A percentile compares a stretch with the other conserved stretches of the same genome.
Evolutionary conservation across 2,113 vertebrate genomes (phyloP).

Genomic region (Mus spicilegus): DNA sequence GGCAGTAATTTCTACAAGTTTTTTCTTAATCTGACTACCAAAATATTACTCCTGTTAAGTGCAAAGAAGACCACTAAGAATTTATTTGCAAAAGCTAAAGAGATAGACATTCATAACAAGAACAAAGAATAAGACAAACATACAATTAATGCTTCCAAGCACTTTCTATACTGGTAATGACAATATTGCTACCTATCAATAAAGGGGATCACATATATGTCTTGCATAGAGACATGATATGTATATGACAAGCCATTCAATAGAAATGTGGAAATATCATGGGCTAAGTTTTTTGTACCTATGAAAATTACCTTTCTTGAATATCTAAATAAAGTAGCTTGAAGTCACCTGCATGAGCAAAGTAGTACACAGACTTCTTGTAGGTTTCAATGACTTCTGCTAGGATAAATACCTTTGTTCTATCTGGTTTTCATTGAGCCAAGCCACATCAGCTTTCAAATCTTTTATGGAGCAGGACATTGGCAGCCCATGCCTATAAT

Average conservation of each 20-base stretch:
- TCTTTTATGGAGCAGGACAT: neutral
- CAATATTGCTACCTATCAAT: conserved; percentile 26
- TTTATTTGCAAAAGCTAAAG: conserved; percentile 3
- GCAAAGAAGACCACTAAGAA: conserved; percentile 30
- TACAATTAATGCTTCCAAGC: conserved; percentile 23
- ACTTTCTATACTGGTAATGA: conserved; percentile 22
- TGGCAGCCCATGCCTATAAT: neutral
- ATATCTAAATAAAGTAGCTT: conserved; percentile 14
- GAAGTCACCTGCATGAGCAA: neutral
- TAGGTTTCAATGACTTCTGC: neutral
- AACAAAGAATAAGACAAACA: neutral
- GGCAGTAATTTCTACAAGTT: neutral
- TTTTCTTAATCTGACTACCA: conserved; percentile 22
- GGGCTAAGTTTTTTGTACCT: neutral
- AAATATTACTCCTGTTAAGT: conserved; percentile 38
- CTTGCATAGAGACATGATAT: neutral
- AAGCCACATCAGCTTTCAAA: neutral
- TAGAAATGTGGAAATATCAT: neutral
- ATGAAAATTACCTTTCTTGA: conserved; percentile 38
- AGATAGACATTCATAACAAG: neutral
- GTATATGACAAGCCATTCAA: neutral
- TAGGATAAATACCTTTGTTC: neutral
- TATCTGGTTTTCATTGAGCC: neutral
- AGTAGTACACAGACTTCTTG: neutral
- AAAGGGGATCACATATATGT: neutral